Evolutionary conservation across 2,888 invertebrate genomes (phyloP), one percentile per base, ranked within the genome.

Genomic region (Drosophila rellima): DNA sequence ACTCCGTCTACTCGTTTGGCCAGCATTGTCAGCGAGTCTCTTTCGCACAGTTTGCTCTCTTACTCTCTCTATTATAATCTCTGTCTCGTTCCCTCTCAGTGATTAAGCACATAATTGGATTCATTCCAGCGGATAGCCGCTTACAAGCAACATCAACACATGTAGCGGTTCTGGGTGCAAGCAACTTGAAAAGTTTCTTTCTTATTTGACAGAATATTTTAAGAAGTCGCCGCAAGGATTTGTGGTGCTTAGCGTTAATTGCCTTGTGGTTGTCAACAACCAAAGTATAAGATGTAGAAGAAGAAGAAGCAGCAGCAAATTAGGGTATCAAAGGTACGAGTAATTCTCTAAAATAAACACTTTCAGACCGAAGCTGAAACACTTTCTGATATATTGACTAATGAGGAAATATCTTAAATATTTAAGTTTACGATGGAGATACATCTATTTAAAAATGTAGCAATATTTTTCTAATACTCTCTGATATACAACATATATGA

Each of bases 31-130:
- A 86, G 35, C 82, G 69, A 51, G 55, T 52, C 45, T 33, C 69
- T 59, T 48, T 23, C 4, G 17, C 20, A 11, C 23, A 11, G 7
- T 4, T 50, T 29, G 20, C 17, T 17, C 31, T 29, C 6, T 29
- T 35, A 5, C 35, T 45, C 39, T 55, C n/a, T 62, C 40, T 20
- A 7, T 15, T 35, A 48, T 20, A 45, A 6, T 29, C 42, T 17
- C 18, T 66, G 65, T 37, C 40, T 51, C 40, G 55, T 17, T 67
- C 51, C 56, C 72, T 70, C 73, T 66, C 68, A 68, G 85, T 88
- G 90, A 90, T 90, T 90, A 90, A 90, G 85, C 87, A 90, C 85
- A 90, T 90, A 90, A 90, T 90, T 90, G 89, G 80, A 88, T 90
- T 84, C 87, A 84, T 90, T 82, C 70, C 80, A 55, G 72, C 68